Evolutionary conservation across 2,888 invertebrate species (phyloP).

Genomic region (Thecophora atra): DNA sequence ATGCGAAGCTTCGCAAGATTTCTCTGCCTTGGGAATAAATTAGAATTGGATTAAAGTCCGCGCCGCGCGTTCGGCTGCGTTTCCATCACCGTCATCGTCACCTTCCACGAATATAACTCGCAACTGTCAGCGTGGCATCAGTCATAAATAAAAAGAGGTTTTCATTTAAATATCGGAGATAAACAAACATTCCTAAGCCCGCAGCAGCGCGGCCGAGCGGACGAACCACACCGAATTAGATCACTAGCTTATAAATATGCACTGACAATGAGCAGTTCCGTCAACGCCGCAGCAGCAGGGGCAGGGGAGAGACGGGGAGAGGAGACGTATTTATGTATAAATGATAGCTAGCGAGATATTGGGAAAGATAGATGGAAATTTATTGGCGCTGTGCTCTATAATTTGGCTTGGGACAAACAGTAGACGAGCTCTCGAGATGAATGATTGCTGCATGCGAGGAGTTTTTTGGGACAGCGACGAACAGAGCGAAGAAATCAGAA

Average conservation of each 20-base stretch:
- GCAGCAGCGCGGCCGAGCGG: neutral
- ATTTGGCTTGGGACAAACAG: conserved; percentile 12
- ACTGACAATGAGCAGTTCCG: conserved; percentile 51
- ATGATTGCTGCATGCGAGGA: conserved; percentile 36
- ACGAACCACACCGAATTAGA: conserved; percentile 40
- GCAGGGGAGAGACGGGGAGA: neutral
- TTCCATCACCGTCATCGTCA: conserved; percentile 40
- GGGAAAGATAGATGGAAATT: conserved; percentile 29
- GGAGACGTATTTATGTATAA: neutral
- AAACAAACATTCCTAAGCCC: neutral
- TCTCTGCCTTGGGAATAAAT: too few relatives aligned
- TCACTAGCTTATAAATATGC: conserved; percentile 49
- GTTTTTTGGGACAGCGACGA: conserved; percentile 1
- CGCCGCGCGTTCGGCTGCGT: neutral
- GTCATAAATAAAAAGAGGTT: conserved; percentile 33
- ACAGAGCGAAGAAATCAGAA: neutral
- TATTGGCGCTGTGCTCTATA: conserved; percentile 31
- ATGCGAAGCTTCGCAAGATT: too few relatives aligned
- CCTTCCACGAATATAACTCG: neutral
- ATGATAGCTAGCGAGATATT: conserved; percentile 9
- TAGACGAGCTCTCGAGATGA: conserved; percentile 31
- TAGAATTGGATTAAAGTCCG: too few relatives aligned
- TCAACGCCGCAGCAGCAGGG: conserved; percentile 13
- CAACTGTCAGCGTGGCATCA: conserved; percentile 28
- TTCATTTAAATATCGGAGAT: conserved; percentile 31